These are phyloP conservation scores for Achlya flavicornis DNA, from an alignment of 2,888 invertebrate genomes.

Conservation along the genomic window DNA sequence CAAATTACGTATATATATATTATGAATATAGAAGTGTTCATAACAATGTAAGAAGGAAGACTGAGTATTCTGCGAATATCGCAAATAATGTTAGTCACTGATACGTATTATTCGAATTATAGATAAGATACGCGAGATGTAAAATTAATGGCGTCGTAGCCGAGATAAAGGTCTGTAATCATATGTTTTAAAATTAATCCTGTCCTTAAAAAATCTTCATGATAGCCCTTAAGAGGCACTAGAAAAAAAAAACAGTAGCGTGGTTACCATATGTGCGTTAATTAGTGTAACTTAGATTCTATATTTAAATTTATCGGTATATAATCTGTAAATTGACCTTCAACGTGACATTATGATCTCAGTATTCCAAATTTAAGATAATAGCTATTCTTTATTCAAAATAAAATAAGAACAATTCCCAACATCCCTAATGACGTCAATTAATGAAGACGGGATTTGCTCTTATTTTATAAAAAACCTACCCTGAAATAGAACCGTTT, in stretches of 20 bases:
- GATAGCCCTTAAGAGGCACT: too few species aligned
- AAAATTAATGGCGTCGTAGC: background rate
- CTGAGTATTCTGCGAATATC: background rate
- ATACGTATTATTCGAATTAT: background rate
- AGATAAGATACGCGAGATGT: slow-evolving; percentile 4
- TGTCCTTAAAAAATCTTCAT: too few species aligned
- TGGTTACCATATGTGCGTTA: too few species aligned
- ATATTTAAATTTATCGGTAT: background rate
- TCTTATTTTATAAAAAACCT: too few species aligned
- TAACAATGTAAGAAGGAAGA: background rate
- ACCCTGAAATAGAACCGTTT: too few species aligned
- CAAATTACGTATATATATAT: background rate
- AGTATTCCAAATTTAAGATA: background rate
- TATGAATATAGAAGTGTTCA: too few species aligned
- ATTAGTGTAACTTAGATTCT: background rate
- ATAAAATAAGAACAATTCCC: too few species aligned
- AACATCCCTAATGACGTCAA: too few species aligned
- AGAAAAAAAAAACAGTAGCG: too few species aligned
- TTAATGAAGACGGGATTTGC: too few species aligned
- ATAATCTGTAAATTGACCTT: background rate
- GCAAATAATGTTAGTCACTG: background rate
- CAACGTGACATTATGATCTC: background rate
- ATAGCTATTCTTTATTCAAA: too few species aligned
- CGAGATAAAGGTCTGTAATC: background rate
- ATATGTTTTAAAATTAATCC: too few species aligned